These are phyloP conservation scores for Nycticryphes semicollaris DNA, from an alignment of 2,113 vertebrate genomes.

Conservation along the genomic window DNA sequence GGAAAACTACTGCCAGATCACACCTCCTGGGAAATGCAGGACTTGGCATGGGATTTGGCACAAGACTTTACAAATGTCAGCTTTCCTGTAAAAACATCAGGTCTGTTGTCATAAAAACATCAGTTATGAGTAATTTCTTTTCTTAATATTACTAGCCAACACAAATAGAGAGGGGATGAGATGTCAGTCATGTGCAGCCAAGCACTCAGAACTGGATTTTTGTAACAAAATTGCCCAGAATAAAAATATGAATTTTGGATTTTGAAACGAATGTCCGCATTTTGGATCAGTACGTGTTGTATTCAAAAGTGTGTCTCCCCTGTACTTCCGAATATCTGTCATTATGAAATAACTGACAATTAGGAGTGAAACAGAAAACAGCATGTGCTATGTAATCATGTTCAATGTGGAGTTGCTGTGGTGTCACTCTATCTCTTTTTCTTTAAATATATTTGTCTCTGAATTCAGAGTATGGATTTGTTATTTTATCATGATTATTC, in stretches of 20 bases:
- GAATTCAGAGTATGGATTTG: background rate
- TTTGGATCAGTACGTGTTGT: background rate
- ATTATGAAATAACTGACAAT: background rate
- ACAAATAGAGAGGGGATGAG: slow-evolving; percentile 16
- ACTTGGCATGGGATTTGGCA: slow-evolving; percentile 32
- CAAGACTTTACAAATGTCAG: background rate
- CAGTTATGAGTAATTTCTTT: slow-evolving; percentile 47
- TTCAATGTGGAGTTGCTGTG: background rate
- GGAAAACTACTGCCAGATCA: background rate
- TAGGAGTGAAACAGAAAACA: background rate
- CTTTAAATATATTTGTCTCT: background rate
- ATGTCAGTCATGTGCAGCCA: background rate
- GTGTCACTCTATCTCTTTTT: background rate
- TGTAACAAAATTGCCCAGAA: background rate
- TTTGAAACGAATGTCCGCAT: background rate
- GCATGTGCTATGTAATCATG: background rate
- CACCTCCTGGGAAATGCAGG: background rate
- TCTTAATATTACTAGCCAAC: slow-evolving; percentile 29
- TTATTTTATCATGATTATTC: background rate
- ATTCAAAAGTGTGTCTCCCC: background rate
- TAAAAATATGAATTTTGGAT: background rate
- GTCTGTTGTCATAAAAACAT: slow-evolving; percentile 36
- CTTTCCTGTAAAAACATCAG: slow-evolving; percentile 18
- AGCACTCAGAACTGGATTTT: background rate
- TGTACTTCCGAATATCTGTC: background rate